A percentile compares a stretch with the other conserved stretches of the same genome.
These are phyloP conservation scores for Lycaon pictus DNA, from an alignment of 2,113 vertebrate genomes.

Conservation along the genomic window DNA sequence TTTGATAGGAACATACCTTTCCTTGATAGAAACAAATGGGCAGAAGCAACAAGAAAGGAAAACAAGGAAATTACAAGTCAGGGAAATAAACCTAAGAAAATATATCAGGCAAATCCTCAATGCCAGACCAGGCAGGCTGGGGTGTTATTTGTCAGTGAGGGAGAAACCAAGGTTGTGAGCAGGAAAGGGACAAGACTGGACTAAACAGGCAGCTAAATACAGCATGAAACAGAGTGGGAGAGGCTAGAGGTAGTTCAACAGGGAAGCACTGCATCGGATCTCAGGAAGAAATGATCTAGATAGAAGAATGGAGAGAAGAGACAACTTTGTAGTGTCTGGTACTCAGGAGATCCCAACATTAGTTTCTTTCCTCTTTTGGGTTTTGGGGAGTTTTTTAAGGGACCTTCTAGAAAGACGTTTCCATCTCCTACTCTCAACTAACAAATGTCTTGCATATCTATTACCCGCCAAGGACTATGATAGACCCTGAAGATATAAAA, in stretches of 20 bases:
- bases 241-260: background rate
- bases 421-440: background rate
- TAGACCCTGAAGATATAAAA: background rate
- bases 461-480: background rate
- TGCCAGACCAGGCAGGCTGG: background rate
- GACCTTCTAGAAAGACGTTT: background rate
- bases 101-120: background rate
- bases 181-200: background rate
- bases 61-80: conserved; percentile 10
- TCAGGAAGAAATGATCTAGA: conserved; percentile 1
- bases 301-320: background rate
- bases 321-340: background rate
- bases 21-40: background rate
- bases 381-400: background rate
- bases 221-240: background rate
- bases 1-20: background rate
- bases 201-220: background rate
- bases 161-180: background rate
- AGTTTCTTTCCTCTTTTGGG: background rate
- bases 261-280: background rate
- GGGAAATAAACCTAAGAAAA: background rate
- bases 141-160: background rate
- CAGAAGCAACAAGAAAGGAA: background rate
- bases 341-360: background rate
- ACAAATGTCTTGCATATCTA: background rate